These are phyloP conservation scores for Penelope pileata DNA, from an alignment of 2,113 vertebrate genomes.

Conservation along the genomic window DNA sequence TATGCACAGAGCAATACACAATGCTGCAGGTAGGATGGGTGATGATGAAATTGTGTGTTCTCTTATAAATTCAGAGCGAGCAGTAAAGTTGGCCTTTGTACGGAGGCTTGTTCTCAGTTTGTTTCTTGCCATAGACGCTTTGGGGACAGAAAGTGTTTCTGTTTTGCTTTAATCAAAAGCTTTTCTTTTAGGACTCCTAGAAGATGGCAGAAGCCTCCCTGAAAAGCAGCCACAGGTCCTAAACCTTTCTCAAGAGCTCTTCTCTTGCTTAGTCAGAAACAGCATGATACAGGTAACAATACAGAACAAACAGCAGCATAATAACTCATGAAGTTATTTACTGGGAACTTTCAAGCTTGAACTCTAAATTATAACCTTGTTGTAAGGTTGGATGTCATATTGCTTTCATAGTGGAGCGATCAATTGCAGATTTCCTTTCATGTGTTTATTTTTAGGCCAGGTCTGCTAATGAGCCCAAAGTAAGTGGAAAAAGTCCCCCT, in stretches of 20 bases:
- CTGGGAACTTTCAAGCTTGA: not conserved
- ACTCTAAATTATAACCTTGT: not conserved
- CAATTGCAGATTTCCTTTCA: not conserved
- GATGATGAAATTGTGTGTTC: not conserved
- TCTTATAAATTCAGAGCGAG: not conserved
- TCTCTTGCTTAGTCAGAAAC: not conserved
- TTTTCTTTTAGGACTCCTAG: not conserved
- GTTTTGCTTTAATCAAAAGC: not conserved
- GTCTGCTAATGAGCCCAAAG: not conserved
- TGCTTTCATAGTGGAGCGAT: not conserved
- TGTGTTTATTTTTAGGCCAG: constrained; percentile 14
- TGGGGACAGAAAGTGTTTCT: not conserved
- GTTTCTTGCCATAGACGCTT: not conserved
- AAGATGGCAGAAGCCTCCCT: not conserved
- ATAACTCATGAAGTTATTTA: not conserved
- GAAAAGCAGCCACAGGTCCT: not conserved
- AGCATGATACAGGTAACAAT: not conserved
- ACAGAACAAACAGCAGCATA: not conserved
- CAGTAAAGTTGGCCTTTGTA: not conserved
- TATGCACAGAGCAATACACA: not conserved
- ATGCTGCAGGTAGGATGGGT: not conserved
- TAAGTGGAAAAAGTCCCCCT: not conserved
- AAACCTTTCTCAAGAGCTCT: not conserved
- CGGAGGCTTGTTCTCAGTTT: not conserved
- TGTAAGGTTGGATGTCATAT: not conserved